Base-by-base conservation (phyloP, 2,888 invertebrate genomes). In the Microplitis manilae region DNA sequence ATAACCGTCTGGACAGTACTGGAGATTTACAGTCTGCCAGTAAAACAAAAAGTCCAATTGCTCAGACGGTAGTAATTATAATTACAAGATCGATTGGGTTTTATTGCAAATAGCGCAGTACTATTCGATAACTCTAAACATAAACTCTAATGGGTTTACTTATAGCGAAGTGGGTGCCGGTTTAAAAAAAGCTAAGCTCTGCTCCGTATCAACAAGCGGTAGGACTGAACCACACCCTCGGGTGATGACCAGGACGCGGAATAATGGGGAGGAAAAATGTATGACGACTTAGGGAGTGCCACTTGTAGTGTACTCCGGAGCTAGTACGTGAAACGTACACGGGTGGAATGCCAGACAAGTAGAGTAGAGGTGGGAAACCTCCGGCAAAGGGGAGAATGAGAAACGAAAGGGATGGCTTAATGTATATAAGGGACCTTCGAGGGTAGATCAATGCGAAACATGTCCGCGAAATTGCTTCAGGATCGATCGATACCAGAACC, bases 391-490 rank as follows among this genome's bases (percentile, higher is more conserved):
- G 50, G 50, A 50, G 87, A 88, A 87, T 86, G 87, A 85, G 85
- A 86, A 72, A 71, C 77, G 73, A 50, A 50, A 50, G 50, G 50
- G 50, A 50, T 50, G 50, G 50, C 50, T 50, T 50, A 50, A 50
- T 50, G 50, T 50, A 50, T 50, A 50, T 50, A 50, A 50, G 50
- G 50, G 50, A 50, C 50, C 50, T 50, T 50, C 50, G 62, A 68
- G 72, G 68, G 68, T 67, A 89, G 89, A 89, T 89, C 89, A 87
- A 89, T 89, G 89, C 86, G 87, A 88, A 72, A 89, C 89, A 88
- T 89, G 89, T 89, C 89, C 89, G 88, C 87, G 86, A 87, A 89
- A 89, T 89, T 89, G 89, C 89, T 88, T 86, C 84, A 86, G 86
- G 86, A 88, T 89, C 89, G 89, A 89, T 89, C 87, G 80, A 74